Evolutionary conservation across 2,797 vertebrate genomes (phyloP), one percentile per base, ranked within the genome.

Genomic region (Taeniopygia guttata): DNA sequence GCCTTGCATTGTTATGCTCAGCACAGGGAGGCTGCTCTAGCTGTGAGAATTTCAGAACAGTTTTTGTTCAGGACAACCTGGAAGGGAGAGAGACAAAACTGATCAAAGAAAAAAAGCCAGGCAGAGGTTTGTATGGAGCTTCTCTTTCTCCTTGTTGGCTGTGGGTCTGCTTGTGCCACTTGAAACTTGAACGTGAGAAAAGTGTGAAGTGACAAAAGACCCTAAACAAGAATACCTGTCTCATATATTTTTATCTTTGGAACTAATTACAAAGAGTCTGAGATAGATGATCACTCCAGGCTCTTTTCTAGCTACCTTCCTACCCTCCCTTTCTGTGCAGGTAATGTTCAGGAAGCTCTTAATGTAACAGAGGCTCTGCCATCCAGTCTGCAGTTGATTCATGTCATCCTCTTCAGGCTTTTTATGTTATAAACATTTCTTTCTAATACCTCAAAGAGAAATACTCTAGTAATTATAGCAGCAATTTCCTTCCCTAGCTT

Each of bases 401-500:
- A 66, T 81, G 49, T 68, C 75, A 81, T 87, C 73, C 19, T 95
- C 72, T 69, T 87, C 68, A 93, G 84, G 62, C 43, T 78, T 84
- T 85, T 95, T 86, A 83, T 91, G 51, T 81, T 87, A 66, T 21
- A 87, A 93, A 93, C 69, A 87, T 92, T 94, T 87, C 59, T 92
- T 86, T 86, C 93, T 93, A 95, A 95, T 95, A 91, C 91, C 94
- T 95, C 79, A 93, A 93, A 96, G 79, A 94, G 72, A 96, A 96
- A 95, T 89, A 84, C 73, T 96, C n/a, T n/a, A 69, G 89, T 95
- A 96, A 96, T 96, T 95, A 96, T 45, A 84, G 73, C 55, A 81
- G 94, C 91, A 86, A 93, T 96, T 96, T 96, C 94, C 94, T 95
- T 93, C 80, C 91, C 91, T 91, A 55, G 82, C 73, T 96, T 92